Evolutionary conservation across 1,140 invertebrate genomes (phyloP).

Genomic region (Rhynchophorus ferrugineus): DNA sequence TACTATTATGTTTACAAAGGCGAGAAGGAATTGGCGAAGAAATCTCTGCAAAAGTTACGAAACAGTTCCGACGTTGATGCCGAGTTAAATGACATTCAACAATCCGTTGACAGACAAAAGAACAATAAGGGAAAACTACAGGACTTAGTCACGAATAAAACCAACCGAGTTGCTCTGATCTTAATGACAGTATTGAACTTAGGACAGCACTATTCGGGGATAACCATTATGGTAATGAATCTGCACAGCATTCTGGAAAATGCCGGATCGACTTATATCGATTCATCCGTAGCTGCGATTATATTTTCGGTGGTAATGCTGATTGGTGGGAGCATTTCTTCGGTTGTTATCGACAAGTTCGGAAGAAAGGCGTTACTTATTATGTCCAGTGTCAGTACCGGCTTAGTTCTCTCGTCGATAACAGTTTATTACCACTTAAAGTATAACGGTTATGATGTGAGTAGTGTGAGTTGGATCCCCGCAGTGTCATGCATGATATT

Average conservation of each 20-base stretch:
- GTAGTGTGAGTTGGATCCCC: constrained; percentile 15
- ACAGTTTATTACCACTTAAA: constrained; percentile 26
- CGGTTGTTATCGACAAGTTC: constrained; percentile 36
- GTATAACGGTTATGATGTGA: not conserved
- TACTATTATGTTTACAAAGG: constrained; percentile 31
- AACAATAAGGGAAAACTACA: constrained; percentile 15
- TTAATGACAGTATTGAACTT: constrained; percentile 25
- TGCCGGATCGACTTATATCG: constrained; percentile 15
- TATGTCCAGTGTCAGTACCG: constrained; percentile 12
- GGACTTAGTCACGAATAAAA: constrained; percentile 22
- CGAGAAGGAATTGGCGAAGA: constrained; percentile 42
- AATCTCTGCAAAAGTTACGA: constrained; percentile 45
- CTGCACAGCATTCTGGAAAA: constrained; percentile 24
- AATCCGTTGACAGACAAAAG: constrained; percentile 22
- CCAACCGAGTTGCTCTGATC: constrained; percentile 25
- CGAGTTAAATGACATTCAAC: constrained; percentile 26
- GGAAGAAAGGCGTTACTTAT: constrained; percentile 43
- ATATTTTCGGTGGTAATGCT: constrained; percentile 29
- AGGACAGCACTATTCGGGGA: constrained; percentile 27
- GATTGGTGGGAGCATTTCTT: constrained; percentile 26
- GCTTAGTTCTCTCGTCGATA: constrained; percentile 7
- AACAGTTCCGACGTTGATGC: constrained; percentile 39
- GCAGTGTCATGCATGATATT: constrained; percentile 16
- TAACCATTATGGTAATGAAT: constrained; percentile 29
- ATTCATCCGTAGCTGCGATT: constrained; percentile 19